Percentiles rank a stretch among this genome's conserved stretches.
Conservation (phyloP, 30 jellyfish, hydroid and myxozoan genomes). For the Turritopsis rubra region DNA sequence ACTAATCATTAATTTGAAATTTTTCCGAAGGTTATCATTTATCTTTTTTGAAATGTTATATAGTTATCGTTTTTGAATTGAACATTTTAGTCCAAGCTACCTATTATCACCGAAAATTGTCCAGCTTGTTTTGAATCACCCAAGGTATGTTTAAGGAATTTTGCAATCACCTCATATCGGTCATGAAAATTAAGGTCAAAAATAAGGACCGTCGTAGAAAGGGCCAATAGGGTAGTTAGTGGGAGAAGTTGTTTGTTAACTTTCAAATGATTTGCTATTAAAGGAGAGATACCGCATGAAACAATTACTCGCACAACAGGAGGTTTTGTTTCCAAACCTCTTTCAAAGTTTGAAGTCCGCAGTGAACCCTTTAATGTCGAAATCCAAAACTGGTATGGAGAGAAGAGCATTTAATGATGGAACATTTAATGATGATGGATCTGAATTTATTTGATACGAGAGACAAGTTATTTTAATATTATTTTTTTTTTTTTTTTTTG, state of each 20-base stretch:
- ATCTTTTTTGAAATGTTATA: too few species aligned
- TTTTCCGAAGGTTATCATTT: too few species aligned
- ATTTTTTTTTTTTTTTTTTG: too few species aligned
- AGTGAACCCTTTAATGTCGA: constrained; percentile 59
- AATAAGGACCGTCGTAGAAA: too few species aligned
- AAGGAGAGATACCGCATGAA: constrained; percentile 87
- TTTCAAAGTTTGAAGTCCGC: constrained; percentile 64
- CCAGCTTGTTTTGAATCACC: constrained; percentile 95
- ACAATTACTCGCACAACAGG: constrained; percentile 87
- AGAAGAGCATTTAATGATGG: background rate
- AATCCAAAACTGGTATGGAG: constrained; percentile 74
- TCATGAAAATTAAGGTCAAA: too few species aligned
- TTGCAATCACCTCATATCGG: too few species aligned
- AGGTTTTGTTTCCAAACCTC: constrained; percentile 70
- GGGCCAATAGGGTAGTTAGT: too few species aligned
- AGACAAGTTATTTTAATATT: too few species aligned
- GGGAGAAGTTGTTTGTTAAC: background rate
- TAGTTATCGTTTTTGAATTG: too few species aligned
- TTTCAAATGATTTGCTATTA: background rate
- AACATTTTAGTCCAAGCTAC: constrained; percentile 24
- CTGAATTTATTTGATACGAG: background rate
- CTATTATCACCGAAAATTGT: constrained; percentile 79
- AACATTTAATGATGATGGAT: background rate
- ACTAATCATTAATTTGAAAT: too few species aligned
- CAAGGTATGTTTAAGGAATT: constrained; percentile 64